Conservation (phyloP, 1,140 invertebrate species). For the Temnothorax longispinosus region DNA sequence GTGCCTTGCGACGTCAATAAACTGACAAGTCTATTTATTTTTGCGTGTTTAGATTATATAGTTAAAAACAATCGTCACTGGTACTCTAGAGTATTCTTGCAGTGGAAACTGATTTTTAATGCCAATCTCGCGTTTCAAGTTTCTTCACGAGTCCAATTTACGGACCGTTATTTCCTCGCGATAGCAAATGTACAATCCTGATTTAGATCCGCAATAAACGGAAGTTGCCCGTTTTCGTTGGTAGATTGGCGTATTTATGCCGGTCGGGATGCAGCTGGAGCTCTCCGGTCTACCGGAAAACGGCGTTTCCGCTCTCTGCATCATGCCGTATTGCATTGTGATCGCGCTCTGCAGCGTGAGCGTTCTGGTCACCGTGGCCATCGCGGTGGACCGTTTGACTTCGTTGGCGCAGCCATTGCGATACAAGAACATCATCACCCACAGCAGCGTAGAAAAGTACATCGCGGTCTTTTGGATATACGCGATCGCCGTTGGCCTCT, state of each 20-base stretch:
- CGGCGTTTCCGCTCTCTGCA: conserved; percentile 84
- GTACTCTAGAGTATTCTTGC: background rate
- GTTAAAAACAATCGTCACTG: background rate
- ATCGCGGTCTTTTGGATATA: conserved; percentile 88
- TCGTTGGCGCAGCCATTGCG: conserved; percentile 88
- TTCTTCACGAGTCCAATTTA: background rate
- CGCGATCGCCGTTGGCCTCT: conserved; percentile 86
- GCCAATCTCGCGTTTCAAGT: background rate
- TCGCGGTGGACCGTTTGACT: conserved; percentile 89
- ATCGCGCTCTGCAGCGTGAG: conserved; percentile 89
- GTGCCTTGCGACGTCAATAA: no score
- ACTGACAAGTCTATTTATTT: background rate
- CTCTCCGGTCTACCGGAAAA: conserved; percentile 84
- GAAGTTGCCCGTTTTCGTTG: conserved; percentile 28
- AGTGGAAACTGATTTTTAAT: background rate
- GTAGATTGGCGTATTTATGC: conserved; percentile 89
- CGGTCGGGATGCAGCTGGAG: conserved; percentile 88
- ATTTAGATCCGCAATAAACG: conserved; percentile 10
- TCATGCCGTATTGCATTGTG: conserved; percentile 88
- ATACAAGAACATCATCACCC: conserved; percentile 88
- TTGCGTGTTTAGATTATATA: background rate
- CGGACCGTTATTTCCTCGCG: background rate
- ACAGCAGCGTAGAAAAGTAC: conserved; percentile 87
- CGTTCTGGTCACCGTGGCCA: conserved; percentile 88
- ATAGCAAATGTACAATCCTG: background rate